These are phyloP conservation scores for Alca torda DNA, from an alignment of 2,797 vertebrate species.

Conservation along the genomic window DNA sequence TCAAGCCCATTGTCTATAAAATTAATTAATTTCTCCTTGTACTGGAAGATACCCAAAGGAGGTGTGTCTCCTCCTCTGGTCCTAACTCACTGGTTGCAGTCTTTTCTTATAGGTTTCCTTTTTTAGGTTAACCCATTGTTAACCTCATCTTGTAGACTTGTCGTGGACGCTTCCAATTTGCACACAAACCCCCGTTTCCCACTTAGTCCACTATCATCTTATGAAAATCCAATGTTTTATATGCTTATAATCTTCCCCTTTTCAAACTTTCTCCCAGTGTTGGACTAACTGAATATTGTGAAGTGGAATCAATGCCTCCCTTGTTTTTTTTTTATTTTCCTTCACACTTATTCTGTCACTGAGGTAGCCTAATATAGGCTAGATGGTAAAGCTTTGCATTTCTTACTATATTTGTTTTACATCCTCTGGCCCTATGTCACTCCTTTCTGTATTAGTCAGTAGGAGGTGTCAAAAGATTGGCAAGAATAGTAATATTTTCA, in stretches of 20 bases:
- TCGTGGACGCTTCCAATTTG: not conserved
- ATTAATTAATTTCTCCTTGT: not conserved
- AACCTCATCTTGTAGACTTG: not conserved
- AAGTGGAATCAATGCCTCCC: not conserved
- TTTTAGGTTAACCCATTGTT: not conserved
- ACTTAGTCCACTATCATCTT: not conserved
- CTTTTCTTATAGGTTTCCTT: not conserved
- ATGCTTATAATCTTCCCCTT: not conserved
- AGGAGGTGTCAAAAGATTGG: conserved; percentile 46
- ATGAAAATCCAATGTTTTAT: not conserved
- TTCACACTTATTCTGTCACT: not conserved
- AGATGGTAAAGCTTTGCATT: not conserved
- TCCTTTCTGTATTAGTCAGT: conserved; percentile 38
- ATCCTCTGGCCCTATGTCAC: not conserved
- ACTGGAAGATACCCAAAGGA: not conserved
- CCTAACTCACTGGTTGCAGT: not conserved
- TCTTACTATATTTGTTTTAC: not conserved
- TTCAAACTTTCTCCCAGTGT: not conserved
- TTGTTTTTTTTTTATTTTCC: not conserved
- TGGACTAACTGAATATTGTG: not conserved
- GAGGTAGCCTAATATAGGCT: not conserved
- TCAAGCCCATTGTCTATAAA: not conserved
- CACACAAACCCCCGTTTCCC: not conserved
- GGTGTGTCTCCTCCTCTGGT: not conserved
- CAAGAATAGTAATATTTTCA: conserved; percentile 34